Conservation (phyloP, 2,113 vertebrate species). For the Rynchops niger region DNA sequence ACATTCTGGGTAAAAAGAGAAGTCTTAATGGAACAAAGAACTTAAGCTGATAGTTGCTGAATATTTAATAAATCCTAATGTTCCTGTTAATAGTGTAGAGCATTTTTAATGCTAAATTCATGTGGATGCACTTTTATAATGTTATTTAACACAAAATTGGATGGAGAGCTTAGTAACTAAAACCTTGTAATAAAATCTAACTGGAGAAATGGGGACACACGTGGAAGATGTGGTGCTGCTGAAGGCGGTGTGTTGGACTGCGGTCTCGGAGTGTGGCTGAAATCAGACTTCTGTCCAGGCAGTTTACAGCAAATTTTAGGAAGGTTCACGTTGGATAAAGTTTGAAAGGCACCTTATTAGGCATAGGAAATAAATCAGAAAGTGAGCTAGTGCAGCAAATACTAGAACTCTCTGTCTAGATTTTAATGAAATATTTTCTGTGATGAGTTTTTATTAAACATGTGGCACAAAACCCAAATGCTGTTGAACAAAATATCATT, state of each 20-base stretch:
- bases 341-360: not conserved
- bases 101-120: slow-evolving; percentile 27
- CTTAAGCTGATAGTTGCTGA: slow-evolving; percentile 63
- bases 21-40: slow-evolving; percentile 63
- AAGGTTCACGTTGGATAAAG: not conserved
- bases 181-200: slow-evolving; percentile 11
- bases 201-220: not conserved
- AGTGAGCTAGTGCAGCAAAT: not conserved
- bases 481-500: not conserved
- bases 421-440: slow-evolving; percentile 19
- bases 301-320: not conserved
- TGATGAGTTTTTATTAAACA: not conserved
- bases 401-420: not conserved
- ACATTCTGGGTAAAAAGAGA: slow-evolving; percentile 11
- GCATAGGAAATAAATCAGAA: slow-evolving; percentile 1
- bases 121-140: slow-evolving; percentile 5
- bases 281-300: not conserved
- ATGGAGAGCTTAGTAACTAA: slow-evolving; percentile 45
- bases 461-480: not conserved
- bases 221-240: not conserved
- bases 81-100: slow-evolving; percentile 10
- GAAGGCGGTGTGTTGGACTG: not conserved
- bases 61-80: slow-evolving; percentile 54
- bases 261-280: not conserved
- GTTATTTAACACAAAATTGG: slow-evolving; percentile 43